phyloP scores from a whole-genome alignment of 2,888 invertebrate genomes.

The Nomada lathburiana region DNA sequence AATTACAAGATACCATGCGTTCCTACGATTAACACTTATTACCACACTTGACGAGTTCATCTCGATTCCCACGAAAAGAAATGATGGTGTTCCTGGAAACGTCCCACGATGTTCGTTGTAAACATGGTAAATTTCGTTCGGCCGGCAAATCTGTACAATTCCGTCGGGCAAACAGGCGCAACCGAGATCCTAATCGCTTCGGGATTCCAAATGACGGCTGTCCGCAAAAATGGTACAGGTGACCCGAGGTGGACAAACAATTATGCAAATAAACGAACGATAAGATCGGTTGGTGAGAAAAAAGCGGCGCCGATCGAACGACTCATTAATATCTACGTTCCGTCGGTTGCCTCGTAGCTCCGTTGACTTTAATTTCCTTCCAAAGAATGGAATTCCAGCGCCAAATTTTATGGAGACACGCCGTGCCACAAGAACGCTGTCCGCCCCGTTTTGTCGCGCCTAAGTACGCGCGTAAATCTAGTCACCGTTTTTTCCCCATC shows the following conservation, averaged over 20 bases:
- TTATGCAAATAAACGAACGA: conserved; percentile 51
- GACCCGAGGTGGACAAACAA: conserved; percentile 43
- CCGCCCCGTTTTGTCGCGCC: conserved; percentile 39
- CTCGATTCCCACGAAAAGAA: not conserved
- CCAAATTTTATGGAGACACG: conserved; percentile 57
- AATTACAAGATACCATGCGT: not conserved
- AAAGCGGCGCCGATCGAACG: conserved; percentile 41
- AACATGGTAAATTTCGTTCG: not conserved
- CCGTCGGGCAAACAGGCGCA: conserved; percentile 10
- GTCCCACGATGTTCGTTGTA: not conserved
- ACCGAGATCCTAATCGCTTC: conserved; percentile 35
- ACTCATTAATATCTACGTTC: conserved; percentile 52
- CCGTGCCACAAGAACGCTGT: conserved; percentile 43
- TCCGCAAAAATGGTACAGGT: conserved; percentile 18
- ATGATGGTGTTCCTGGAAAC: not conserved
- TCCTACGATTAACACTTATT: conserved; percentile 12
- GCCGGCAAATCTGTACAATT: conserved; percentile 10
- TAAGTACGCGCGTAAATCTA: conserved; percentile 45
- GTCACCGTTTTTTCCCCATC: not conserved
- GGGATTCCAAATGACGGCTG: not conserved
- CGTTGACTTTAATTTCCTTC: conserved; percentile 52
- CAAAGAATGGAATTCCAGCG: conserved; percentile 49
- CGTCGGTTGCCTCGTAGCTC: conserved; percentile 32
- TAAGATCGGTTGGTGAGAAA: conserved; percentile 43
- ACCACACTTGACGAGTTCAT: conserved; percentile 11